Evolutionary conservation across 2,888 invertebrate genomes (phyloP), one percentile per base, ranked within the genome.

Genomic region (Eupithecia dodoneata): DNA sequence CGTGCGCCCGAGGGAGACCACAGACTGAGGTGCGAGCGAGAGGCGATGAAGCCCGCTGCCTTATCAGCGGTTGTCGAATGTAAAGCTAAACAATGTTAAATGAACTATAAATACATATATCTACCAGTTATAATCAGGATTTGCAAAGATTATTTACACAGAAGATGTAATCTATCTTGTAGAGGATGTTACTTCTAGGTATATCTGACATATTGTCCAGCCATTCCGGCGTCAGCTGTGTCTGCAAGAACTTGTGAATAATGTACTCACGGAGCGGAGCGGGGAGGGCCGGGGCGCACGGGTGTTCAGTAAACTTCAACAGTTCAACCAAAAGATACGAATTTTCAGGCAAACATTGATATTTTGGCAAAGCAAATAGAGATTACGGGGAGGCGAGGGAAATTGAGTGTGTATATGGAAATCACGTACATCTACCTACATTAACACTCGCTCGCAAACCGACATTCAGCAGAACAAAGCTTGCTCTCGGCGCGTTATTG

Each of bases 221-320:
- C 55, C 42, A 41, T 59, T 12, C 52, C 13, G n/a, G 4, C 3
- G 41, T 65, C 30, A n/a, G 71, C 71, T 71, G 71, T 15, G 71
- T 55, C 71, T 71, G 42, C 59, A n/a, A n/a, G n/a, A 55, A n/a
- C n/a, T 42, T 42, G 71, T 71, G 42, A 59, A 71, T 71, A 71
- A 71, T 71, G 59, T 71, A 59, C 12, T 4, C 41, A 41, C 6
- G 2, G 0, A n/a, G 52, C 52, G 15, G 13, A n/a, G 52, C 15
- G 52, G 47, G 52, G 52, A 5, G 47, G 47, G 47, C 7, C 47
- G 45, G 52, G 15, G 15, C 12, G 47, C 47, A 12, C 12, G 12
- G 63, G 30, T 18, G 30, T 30, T 30, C 30, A 18, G 18, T 18
- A n/a, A 59, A 59, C 59, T 59, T 18, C 9, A 52, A 52, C 52